These are phyloP conservation scores for Chrysoperla carnea DNA, from an alignment of 1,140 invertebrate species.

Conservation along the genomic window DNA sequence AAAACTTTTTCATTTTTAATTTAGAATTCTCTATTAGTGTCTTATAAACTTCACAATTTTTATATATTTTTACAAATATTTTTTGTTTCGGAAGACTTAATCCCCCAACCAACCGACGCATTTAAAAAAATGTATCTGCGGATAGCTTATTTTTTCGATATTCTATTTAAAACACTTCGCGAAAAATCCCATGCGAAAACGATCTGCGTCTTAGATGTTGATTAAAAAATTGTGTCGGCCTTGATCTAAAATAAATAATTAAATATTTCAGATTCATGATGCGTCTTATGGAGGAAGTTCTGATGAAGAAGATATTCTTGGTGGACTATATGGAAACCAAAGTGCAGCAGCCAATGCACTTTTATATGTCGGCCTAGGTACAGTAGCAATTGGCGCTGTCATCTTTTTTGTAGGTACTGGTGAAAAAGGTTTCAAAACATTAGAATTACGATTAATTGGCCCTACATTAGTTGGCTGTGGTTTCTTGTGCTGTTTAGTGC, in stretches of 20 bases:
- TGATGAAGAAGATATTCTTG: constrained; percentile 39
- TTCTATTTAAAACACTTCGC: no score
- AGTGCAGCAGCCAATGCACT: constrained; percentile 55
- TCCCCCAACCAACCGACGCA: no score
- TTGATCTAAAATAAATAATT: constrained; percentile 5
- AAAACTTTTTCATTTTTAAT: no score
- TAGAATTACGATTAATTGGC: constrained; percentile 64
- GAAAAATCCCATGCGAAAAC: no score
- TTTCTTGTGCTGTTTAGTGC: constrained; percentile 34
- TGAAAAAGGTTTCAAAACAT: constrained; percentile 75
- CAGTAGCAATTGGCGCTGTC: constrained; percentile 61
- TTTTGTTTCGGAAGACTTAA: no score
- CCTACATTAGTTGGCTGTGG: constrained; percentile 42
- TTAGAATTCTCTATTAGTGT: no score
- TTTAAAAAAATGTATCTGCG: no score
- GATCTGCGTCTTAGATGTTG: not conserved
- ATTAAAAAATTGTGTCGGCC: not conserved
- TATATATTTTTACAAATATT: no score
- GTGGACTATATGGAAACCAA: constrained; percentile 28
- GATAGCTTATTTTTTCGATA: no score
- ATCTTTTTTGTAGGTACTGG: constrained; percentile 78
- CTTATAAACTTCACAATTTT: no score
- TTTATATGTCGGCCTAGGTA: constrained; percentile 69
- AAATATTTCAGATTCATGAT: constrained; percentile 44
- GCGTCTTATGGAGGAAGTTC: constrained; percentile 48